These are phyloP conservation scores for Pyrgilauda ruficollis DNA, from an alignment of 2,113 vertebrate genomes.

Conservation along the genomic window DNA sequence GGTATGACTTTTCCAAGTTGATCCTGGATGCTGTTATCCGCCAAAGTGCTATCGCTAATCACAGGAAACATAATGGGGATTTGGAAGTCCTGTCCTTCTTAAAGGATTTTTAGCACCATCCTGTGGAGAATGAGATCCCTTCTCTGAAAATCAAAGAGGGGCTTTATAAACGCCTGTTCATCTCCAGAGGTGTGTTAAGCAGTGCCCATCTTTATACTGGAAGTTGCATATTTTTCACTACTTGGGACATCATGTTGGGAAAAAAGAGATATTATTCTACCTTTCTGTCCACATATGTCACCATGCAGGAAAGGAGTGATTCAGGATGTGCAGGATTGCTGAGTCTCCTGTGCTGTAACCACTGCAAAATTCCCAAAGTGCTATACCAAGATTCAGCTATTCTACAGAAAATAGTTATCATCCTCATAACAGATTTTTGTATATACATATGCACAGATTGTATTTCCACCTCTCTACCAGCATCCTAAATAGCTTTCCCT, in stretches of 20 bases:
- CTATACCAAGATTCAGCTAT: neutral
- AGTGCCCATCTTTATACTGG: neutral
- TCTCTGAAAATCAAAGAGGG: neutral
- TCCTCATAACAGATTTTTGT: neutral
- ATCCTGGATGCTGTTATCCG: neutral
- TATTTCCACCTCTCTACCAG: neutral
- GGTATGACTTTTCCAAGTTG: neutral
- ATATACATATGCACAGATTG: neutral
- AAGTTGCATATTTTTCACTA: fast-evolving
- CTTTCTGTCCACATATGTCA: neutral
- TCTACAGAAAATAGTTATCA: neutral
- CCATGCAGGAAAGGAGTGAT: neutral
- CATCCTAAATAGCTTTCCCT: neutral
- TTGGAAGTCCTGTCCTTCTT: neutral
- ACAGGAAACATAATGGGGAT: neutral
- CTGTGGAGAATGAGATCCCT: slow-evolving; percentile 35
- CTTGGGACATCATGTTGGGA: neutral
- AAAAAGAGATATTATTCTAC: neutral
- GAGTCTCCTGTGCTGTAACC: neutral
- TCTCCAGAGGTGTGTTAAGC: neutral
- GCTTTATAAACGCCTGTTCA: neutral
- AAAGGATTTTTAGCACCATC: slow-evolving; percentile 64
- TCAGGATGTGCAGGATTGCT: neutral
- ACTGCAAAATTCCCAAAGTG: neutral
- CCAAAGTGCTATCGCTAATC: fast-evolving